phyloP scores from a whole-genome alignment of 2,113 vertebrate genomes.

The Osmerus eperlanus region DNA sequence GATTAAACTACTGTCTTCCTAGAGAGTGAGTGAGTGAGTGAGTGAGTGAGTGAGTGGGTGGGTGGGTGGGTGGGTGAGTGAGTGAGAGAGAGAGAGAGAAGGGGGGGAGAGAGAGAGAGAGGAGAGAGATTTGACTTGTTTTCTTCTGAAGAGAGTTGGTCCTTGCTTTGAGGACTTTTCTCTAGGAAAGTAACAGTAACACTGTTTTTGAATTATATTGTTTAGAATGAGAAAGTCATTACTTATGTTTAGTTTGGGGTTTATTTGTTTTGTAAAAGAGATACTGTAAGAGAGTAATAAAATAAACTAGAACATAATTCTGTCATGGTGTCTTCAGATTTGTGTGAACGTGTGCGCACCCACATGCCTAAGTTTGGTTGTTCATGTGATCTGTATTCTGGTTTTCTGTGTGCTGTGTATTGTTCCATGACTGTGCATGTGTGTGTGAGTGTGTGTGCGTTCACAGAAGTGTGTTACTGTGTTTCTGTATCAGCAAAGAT shows the following conservation, averaged over 20 bases:
- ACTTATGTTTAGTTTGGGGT: constrained; percentile 64
- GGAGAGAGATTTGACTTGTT: background rate
- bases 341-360: background rate
- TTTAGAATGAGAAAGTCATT: constrained; percentile 59
- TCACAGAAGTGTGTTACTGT: background rate
- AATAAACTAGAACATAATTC: constrained; percentile 60
- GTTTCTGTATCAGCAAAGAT: constrained; percentile 22
- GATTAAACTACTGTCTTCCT: constrained; percentile 8
- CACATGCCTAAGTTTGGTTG: too few species aligned
- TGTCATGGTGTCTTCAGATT: background rate
- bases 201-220: constrained; percentile 38
- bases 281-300: constrained; percentile 63
- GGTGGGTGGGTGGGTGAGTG: constrained; percentile 1
- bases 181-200: constrained; percentile 58
- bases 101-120: background rate
- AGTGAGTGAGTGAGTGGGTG: background rate
- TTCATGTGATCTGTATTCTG: background rate
- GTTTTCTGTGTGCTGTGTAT: background rate
- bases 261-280: constrained; percentile 68
- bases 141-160: constrained; percentile 35
- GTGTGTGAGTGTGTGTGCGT: background rate
- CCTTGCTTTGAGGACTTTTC: constrained; percentile 55
- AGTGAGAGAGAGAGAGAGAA: constrained; percentile 1
- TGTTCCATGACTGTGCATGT: background rate
- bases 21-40: background rate